A percentile compares a stretch with the other conserved stretches of the same genome.
phyloP scores from a whole-genome alignment of 2,797 vertebrate genomes.

The Moxostoma hubbsi region DNA sequence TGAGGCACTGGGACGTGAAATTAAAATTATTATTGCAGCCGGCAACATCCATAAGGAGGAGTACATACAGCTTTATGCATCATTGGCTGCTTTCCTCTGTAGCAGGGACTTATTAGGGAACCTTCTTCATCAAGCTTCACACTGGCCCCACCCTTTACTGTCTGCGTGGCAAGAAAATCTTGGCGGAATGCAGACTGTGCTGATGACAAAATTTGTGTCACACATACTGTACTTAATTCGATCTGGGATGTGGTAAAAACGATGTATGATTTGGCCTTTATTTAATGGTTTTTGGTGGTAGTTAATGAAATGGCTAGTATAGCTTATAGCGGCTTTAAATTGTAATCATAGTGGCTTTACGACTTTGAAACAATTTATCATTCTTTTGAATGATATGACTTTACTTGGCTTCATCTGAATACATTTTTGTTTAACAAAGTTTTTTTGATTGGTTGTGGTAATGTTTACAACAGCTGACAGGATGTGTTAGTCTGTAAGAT shows the following conservation, averaged over 20 bases:
- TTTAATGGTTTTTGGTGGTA: background rate
- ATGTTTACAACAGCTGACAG: background rate
- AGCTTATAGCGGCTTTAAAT: background rate
- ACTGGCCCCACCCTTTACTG: slow-evolving; percentile 50
- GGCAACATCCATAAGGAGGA: slow-evolving; percentile 78
- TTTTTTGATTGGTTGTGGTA: background rate
- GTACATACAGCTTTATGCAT: slow-evolving; percentile 73
- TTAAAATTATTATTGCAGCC: slow-evolving; percentile 83
- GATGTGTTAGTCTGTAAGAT: background rate
- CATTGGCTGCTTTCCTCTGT: slow-evolving; percentile 72
- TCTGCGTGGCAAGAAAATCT: background rate
- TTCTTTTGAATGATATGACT: background rate
- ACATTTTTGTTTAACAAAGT: background rate
- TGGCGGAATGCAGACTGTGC: no score
- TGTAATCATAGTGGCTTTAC: no score
- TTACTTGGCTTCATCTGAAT: background rate
- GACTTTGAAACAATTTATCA: background rate
- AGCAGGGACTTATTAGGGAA: slow-evolving; percentile 61
- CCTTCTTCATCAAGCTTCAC: slow-evolving; percentile 64
- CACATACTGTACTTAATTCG: no score
- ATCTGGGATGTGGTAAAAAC: no score
- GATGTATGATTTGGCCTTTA: no score
- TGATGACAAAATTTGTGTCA: no score
- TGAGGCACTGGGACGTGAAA: slow-evolving; percentile 75
- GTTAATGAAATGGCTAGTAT: background rate